phyloP scores from a whole-genome alignment of 2,113 vertebrate species.

The Nettapus auritus region DNA sequence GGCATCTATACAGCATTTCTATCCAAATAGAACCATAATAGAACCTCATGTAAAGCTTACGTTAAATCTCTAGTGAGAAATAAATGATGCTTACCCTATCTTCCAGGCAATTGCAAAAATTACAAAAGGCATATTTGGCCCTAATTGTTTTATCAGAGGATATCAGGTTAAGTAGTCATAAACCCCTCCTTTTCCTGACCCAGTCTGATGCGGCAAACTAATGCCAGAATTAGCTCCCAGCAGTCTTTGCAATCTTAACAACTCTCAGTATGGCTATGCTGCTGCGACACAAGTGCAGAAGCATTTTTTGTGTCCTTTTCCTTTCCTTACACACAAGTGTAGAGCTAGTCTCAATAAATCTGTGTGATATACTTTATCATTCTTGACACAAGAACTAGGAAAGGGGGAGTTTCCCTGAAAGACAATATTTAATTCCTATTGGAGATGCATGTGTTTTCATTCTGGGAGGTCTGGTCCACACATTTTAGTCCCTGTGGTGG shows the following conservation, averaged over 20 bases:
- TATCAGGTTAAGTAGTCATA: neutral
- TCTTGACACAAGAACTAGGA: neutral
- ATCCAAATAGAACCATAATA: neutral
- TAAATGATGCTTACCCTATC: neutral
- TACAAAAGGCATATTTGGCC: neutral
- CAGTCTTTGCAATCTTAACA: neutral
- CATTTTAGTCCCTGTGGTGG: neutral
- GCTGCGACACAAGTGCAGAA: neutral
- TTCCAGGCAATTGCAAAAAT: neutral
- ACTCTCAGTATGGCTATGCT: neutral
- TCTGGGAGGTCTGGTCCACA: neutral
- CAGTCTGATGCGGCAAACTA: neutral
- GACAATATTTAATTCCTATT: neutral
- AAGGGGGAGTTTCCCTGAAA: neutral
- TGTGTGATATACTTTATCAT: conserved; percentile 1
- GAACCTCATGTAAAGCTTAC: neutral
- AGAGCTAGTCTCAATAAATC: neutral
- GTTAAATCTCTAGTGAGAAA: neutral
- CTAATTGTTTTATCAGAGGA: neutral
- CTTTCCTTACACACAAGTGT: neutral
- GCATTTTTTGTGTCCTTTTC: neutral
- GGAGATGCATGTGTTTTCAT: conserved; percentile 8
- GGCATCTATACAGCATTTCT: neutral
- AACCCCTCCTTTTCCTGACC: neutral
- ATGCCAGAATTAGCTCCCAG: conserved; percentile 17